Evolutionary conservation across 2,888 invertebrate genomes (phyloP).

Genomic region (Schizaphis graminum): DNA sequence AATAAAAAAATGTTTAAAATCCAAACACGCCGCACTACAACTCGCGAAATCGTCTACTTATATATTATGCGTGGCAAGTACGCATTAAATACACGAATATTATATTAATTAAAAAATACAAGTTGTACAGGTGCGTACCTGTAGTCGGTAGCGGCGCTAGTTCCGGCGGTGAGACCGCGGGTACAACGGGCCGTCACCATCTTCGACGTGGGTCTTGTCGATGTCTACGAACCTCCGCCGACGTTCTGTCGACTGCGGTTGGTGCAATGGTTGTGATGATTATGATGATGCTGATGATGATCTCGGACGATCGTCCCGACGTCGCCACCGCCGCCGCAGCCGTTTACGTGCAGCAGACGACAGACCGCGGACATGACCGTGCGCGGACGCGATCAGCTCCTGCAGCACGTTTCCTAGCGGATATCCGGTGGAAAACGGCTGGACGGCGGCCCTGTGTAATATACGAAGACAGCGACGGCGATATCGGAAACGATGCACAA

Average conservation of each 20-base stretch:
- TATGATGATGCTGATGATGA: too few relatives aligned
- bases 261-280: neutral
- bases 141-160: neutral
- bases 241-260: neutral
- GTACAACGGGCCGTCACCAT: neutral
- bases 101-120: neutral
- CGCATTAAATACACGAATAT: neutral
- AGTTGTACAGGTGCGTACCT: neutral
- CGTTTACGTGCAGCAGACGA: neutral
- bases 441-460: neutral
- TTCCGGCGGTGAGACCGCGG: neutral
- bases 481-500: neutral
- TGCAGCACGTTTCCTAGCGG: neutral
- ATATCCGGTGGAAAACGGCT: neutral
- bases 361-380: constrained; percentile 5
- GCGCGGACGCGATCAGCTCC: neutral
- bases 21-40: constrained; percentile 3
- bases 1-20: constrained; percentile 27
- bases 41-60: neutral
- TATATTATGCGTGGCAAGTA: neutral
- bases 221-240: neutral
- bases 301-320: neutral
- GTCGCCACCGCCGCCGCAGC: neutral
- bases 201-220: neutral
- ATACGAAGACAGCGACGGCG: neutral